Percentiles rank a stretch among this genome's conserved stretches.
Evolutionary conservation across 2,113 vertebrate genomes (phyloP).

Genomic region (Panthera leo): DNA sequence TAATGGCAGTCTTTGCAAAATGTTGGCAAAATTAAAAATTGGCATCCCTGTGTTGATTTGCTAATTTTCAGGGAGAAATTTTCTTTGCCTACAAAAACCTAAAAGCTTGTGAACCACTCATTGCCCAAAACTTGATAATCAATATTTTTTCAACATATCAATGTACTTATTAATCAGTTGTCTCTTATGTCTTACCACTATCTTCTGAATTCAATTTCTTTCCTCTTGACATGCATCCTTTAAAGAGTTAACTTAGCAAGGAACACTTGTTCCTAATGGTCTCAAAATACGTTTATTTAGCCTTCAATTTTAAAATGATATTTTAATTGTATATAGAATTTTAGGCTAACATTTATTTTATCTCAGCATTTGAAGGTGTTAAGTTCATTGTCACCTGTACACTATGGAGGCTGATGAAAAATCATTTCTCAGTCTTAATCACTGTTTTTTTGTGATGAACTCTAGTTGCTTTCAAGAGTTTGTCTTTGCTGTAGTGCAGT

Average conservation of each 20-base stretch:
- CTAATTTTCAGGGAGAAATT: constrained; percentile 7
- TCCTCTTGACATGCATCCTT: background rate
- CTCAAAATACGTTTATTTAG: background rate
- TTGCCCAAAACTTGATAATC: background rate
- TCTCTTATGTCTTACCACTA: background rate
- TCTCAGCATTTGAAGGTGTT: background rate
- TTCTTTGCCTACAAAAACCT: background rate
- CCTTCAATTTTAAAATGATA: background rate
- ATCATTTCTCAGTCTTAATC: background rate
- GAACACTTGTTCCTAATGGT: background rate
- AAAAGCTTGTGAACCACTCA: background rate
- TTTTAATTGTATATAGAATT: background rate
- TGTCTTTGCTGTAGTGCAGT: background rate
- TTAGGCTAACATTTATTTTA: background rate
- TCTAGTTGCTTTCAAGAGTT: constrained; percentile 1
- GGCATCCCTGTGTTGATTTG: background rate
- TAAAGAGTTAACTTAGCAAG: background rate
- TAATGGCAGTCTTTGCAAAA: background rate
- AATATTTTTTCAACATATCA: background rate
- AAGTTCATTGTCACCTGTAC: background rate
- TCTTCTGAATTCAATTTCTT: constrained; percentile 9
- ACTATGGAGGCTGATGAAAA: background rate
- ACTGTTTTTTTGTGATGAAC: background rate
- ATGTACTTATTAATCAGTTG: background rate
- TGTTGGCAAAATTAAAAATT: constrained; percentile 18